Percentiles rank a stretch among this genome's conserved stretches.
Conservation (phyloP, 2,888 invertebrate species). For the Calliphora vomitoria region DNA sequence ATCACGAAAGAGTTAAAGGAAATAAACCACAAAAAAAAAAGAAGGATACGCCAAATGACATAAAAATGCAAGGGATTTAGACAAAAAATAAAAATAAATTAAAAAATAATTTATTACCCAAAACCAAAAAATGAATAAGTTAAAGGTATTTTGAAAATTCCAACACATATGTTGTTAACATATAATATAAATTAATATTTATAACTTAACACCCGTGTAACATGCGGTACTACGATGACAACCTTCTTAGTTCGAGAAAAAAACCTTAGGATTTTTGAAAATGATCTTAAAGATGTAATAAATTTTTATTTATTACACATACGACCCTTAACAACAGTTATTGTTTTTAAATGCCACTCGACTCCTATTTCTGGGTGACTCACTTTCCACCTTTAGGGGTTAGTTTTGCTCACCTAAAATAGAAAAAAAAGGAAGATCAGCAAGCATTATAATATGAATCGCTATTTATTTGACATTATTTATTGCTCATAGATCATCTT, state of each 20-base stretch:
- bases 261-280: slow-evolving; percentile 22
- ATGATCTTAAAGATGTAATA: slow-evolving; percentile 52
- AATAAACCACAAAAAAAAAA: background rate
- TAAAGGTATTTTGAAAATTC: slow-evolving; percentile 11
- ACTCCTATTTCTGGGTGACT: slow-evolving; percentile 60
- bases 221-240: slow-evolving; percentile 57
- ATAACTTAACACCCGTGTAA: slow-evolving; percentile 70
- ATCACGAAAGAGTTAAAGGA: background rate
- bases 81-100: slow-evolving; percentile 46
- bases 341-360: slow-evolving; percentile 60
- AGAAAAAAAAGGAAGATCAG: slow-evolving; percentile 39
- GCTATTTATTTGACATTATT: slow-evolving; percentile 82
- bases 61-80: slow-evolving; percentile 55
- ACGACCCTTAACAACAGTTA: slow-evolving; percentile 49
- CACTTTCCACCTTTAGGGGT: slow-evolving; percentile 58
- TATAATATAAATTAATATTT: slow-evolving; percentile 31
- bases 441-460: slow-evolving; percentile 28
- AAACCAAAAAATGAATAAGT: slow-evolving; percentile 50
- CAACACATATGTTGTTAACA: background rate
- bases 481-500: slow-evolving; percentile 83
- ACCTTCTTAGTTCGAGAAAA: background rate
- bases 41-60: slow-evolving; percentile 57
- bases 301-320: slow-evolving; percentile 50
- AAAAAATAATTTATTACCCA: slow-evolving; percentile 66
- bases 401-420: slow-evolving; percentile 1